Conservation (phyloP, 2,797 vertebrate genomes). For the Pangasius larnaudii region DNA sequence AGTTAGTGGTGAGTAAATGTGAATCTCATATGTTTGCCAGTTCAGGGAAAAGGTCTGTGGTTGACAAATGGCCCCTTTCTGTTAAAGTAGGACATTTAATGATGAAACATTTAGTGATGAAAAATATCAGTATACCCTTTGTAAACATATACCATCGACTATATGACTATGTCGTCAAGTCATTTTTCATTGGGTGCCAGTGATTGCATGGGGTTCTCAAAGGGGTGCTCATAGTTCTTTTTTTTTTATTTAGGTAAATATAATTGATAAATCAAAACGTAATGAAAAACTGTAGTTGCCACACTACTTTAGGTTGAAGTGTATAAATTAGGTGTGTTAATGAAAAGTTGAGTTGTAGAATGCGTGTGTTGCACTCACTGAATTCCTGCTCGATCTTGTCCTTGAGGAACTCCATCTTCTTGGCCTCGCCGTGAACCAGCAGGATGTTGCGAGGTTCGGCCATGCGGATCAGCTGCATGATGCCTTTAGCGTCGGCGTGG, state of each 20-base stretch:
- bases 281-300: no score
- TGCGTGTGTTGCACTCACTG: slow-evolving; percentile 72
- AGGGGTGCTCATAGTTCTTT: not conserved
- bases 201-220: not conserved
- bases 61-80: not conserved
- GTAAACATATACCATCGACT: not conserved
- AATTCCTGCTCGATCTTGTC: slow-evolving; percentile 98
- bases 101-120: not conserved
- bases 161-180: no score
- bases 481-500: slow-evolving; percentile 95
- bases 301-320: not conserved
- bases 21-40: not conserved
- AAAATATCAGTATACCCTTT: not conserved
- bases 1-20: not conserved
- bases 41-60: not conserved
- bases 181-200: not conserved
- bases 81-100: not conserved
- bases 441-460: slow-evolving; percentile 91
- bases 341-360: not conserved
- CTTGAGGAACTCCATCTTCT: slow-evolving; percentile 97
- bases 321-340: not conserved
- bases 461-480: slow-evolving; percentile 98
- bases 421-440: slow-evolving; percentile 93
- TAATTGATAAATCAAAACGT: no score
- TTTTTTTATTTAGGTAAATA: not conserved